These are phyloP conservation scores for Porphyrio hochstetteri DNA, from an alignment of 2,113 vertebrate genomes.

Conservation along the genomic window DNA sequence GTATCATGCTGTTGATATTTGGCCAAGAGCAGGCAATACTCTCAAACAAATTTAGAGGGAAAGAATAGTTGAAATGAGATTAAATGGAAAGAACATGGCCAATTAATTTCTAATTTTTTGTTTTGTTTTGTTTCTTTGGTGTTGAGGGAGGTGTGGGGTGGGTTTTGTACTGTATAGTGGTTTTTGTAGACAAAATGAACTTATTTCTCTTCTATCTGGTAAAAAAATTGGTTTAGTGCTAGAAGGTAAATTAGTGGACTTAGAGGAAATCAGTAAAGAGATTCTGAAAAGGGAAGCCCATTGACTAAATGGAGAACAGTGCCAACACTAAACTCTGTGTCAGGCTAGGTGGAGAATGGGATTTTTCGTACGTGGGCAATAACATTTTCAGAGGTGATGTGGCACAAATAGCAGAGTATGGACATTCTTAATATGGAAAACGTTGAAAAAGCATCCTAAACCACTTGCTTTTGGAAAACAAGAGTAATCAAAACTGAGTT, in stretches of 20 bases:
- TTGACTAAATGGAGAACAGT: neutral
- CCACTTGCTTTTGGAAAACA: neutral
- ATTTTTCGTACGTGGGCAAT: neutral
- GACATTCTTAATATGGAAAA: neutral
- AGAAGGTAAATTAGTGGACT: neutral
- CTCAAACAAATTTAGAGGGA: neutral
- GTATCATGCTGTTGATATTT: neutral
- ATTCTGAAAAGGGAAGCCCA: neutral
- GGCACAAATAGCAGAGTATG: neutral
- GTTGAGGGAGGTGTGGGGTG: rapidly evolving
- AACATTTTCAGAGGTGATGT: neutral
- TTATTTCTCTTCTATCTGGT: neutral
- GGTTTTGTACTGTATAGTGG: neutral
- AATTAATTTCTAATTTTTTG: neutral
- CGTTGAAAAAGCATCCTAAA: neutral
- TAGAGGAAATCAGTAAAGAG: neutral
- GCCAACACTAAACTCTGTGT: neutral
- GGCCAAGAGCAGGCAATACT: neutral
- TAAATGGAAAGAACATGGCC: neutral
- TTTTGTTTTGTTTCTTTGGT: neutral
- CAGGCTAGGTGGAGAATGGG: neutral
- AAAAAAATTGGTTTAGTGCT: neutral
- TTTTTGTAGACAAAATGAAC: neutral
- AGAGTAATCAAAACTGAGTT: neutral
- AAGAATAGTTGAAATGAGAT: neutral